phyloP scores from a whole-genome alignment of 1,140 invertebrate species.

The Bombus confusus region DNA sequence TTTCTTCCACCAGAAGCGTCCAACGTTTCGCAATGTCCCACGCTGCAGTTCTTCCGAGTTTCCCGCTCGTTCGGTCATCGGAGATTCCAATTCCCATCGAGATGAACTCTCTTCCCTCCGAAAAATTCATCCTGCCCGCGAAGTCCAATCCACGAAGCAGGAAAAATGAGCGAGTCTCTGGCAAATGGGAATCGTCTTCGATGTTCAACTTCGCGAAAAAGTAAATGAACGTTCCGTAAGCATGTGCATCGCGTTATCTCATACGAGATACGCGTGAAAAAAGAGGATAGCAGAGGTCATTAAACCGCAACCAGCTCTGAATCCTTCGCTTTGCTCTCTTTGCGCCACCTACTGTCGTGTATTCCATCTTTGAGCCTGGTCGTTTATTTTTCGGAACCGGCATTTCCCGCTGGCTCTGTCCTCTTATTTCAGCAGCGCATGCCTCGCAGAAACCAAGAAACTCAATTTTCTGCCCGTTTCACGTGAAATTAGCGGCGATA shows the following conservation, averaged over 20 bases:
- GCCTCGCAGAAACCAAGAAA: not conserved
- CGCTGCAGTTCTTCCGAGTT: not conserved
- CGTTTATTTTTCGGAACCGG: not conserved
- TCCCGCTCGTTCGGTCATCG: not conserved
- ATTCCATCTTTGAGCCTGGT: not conserved
- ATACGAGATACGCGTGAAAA: not conserved
- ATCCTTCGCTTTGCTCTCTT: not conserved
- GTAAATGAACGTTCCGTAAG: too few species aligned
- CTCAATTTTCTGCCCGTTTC: slow-evolving; percentile 22
- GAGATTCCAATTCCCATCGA: not conserved
- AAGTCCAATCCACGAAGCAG: not conserved
- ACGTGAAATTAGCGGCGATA: slow-evolving; percentile 18
- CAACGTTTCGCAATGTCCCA: too few species aligned
- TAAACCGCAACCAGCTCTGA: not conserved
- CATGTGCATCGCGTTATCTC: too few species aligned
- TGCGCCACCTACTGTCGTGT: slow-evolving; percentile 25
- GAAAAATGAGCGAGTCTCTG: too few species aligned
- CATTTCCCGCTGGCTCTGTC: not conserved
- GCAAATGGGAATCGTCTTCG: too few species aligned
- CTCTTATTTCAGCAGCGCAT: too few species aligned
- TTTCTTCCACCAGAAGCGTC: too few species aligned
- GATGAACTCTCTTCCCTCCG: not conserved
- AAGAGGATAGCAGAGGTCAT: not conserved
- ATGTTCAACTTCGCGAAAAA: too few species aligned
- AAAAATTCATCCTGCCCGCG: not conserved